Evolutionary conservation across 2,888 invertebrate species (phyloP).

Genomic region (Drosophila longiperda): DNA sequence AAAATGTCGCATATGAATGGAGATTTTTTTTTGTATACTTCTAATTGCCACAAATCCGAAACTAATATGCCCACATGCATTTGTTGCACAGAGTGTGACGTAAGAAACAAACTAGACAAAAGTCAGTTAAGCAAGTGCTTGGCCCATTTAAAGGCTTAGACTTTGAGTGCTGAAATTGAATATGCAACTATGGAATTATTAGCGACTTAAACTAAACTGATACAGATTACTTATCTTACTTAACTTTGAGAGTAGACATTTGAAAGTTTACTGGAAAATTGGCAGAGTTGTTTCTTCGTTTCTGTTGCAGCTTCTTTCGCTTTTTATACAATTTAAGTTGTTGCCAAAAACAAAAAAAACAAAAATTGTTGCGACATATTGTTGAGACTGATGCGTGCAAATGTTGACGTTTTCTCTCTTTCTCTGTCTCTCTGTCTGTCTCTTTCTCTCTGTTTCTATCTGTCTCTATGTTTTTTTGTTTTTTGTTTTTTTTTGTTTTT

Average conservation of each 20-base stretch:
- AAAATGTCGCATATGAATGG: not conserved
- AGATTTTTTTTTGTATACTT: too few species aligned
- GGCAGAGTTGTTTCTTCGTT: not conserved
- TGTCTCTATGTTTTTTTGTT: not conserved
- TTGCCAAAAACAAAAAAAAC: conserved; percentile 18
- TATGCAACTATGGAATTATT: not conserved
- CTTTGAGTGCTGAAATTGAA: conserved; percentile 2
- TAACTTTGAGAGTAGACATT: not conserved
- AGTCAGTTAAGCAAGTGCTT: not conserved
- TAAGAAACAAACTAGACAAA: not conserved
- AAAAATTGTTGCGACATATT: conserved; percentile 22
- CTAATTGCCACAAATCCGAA: not conserved
- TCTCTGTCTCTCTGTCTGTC: not conserved
- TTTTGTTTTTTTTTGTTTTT: not conserved
- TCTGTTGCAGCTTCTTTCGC: not conserved
- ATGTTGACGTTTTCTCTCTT: not conserved
- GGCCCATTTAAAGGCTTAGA: not conserved
- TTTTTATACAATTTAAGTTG: conserved; percentile 17
- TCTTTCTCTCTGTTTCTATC: not conserved
- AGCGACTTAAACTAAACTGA: not conserved
- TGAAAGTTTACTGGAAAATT: not conserved
- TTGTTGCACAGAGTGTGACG: not conserved
- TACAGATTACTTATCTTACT: not conserved
- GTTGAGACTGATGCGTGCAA: conserved; percentile 31
- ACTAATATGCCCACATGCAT: not conserved